These are phyloP conservation scores for Merodon equestris DNA, from an alignment of 2,888 invertebrate genomes.

Conservation along the genomic window DNA sequence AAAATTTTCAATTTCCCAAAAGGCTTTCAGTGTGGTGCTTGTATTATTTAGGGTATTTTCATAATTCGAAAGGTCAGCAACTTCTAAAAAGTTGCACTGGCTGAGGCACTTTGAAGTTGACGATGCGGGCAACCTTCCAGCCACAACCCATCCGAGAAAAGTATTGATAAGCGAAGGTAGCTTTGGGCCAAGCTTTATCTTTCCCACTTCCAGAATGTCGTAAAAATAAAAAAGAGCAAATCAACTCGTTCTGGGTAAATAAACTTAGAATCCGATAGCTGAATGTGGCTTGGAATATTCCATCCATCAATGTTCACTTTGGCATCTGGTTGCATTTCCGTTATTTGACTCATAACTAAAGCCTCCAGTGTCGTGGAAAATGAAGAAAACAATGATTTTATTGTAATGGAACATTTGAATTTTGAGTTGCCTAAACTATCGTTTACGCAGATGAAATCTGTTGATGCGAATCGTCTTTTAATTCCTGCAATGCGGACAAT, in stretches of 20 bases:
- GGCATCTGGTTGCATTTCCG: slow-evolving; percentile 15
- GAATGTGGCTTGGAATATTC: slow-evolving; percentile 35
- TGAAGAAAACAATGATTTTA: too few species aligned
- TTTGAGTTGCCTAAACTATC: slow-evolving; percentile 10
- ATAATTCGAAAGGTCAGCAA: too few species aligned
- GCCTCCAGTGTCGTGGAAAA: too few species aligned
- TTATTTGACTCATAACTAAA: slow-evolving; percentile 32
- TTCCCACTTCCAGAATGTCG: too few species aligned
- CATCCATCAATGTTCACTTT: slow-evolving; percentile 21
- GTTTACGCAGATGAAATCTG: slow-evolving; percentile 24
- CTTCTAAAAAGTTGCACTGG: neutral
- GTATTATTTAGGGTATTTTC: neutral
- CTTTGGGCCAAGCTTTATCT: too few species aligned
- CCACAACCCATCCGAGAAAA: slow-evolving; percentile 37
- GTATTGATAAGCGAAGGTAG: slow-evolving; percentile 27
- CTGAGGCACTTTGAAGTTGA: too few species aligned
- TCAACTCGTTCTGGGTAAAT: too few species aligned
- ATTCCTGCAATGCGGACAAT: too few species aligned
- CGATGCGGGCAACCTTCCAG: slow-evolving; percentile 20
- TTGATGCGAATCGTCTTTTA: too few species aligned
- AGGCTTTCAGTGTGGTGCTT: too few species aligned
- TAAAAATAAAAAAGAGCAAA: too few species aligned
- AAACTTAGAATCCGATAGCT: slow-evolving; percentile 29
- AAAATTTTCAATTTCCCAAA: too few species aligned
- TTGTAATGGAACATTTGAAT: slow-evolving; percentile 21